Evolutionary conservation across 1,140 invertebrate genomes (phyloP), one percentile per base, ranked within the genome.

Genomic region (Whitmania pigra): DNA sequence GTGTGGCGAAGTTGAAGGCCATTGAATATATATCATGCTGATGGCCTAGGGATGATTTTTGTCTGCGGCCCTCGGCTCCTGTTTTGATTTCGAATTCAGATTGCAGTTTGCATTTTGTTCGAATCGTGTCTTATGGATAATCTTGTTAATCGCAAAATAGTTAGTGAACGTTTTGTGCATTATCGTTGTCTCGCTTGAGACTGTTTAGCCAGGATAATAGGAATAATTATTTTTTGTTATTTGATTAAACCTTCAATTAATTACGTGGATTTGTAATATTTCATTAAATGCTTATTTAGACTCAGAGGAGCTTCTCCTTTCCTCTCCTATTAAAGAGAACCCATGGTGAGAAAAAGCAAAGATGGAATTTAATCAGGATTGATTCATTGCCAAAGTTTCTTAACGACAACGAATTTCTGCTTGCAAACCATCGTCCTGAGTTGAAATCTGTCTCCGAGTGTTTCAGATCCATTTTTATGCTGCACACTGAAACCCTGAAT

Each of bases 321-420:
- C 57, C 57, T 7, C 22, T 31, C 2, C 5, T 25, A 9, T 63
- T n/a, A 13, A n/a, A 31, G 9, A 63, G 29, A 25, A 25, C 54
- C 20, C 22, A 31, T 22, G 29, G 22, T 7, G 11, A 22, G 22
- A 22, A 31, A 63, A 22, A 31, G 22, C 22, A 25, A 31, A 63
- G 29, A 31, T 70, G 69, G 69, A n/a, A 70, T 53, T 53, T 70
- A 40, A 27, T 70, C n/a, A 70, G 69, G 31, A 63, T 72, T 36
- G 60, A 67, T 18, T 36, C 57, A 20, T 31, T 88, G 31, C 94
- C 94, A 40, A 88, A 88, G 76, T 97, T 93, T 93, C 84, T 96
- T 15, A 92, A 95, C 83, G 94, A 98, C 82, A 97, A 98, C 83
- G 93, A 98, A 82, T 97, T 91, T 80, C 84, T 98, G 36, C 89